Evolutionary conservation across 2,113 vertebrate species (phyloP), one percentile per base, ranked within the genome.

Genomic region (Etheostoma cragini): DNA sequence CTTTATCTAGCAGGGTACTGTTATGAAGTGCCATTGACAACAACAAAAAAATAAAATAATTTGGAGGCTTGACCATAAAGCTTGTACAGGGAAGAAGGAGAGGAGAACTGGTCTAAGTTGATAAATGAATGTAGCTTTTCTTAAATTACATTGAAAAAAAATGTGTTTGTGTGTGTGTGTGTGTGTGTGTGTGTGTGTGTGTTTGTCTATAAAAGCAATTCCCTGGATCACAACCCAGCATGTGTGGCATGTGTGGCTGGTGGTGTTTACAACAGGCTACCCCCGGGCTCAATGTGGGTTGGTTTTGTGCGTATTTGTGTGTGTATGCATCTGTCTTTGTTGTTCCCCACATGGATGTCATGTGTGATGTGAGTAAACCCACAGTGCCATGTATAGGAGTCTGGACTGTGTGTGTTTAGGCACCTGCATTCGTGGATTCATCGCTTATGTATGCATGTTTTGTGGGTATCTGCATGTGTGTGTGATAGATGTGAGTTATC

Each of bases 241-340:
- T 88, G 88, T 84, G 86, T 73, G 76, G 70, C 50, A 15, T 82
- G 58, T 87, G 82, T 78, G 78, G 74, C 65, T 86, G 65, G 17
- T 71, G 70, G 63, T 90, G 85, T 87, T 88, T 85, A 86, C 81
- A 80, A 71, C 57, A 69, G 83, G 73, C 56, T 67, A 22, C 76
- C 80, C 77, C 68, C 50, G 46, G 52, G 61, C 76, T 57, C 64
- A 17, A 7, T 82, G 81, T 83, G 76, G 76, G 78, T 72, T 74
- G 69, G 49, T 53, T 81, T 52, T 75, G 47, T 72, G 67, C 66
- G 61, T 15, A 8, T 64, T 17, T 67, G 38, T 76, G 62, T 65
- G 53, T 67, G 38, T 83, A 6, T 50, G 38, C 63, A 19, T 56
- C 22, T 42, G 35, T 79, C 69, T 80, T 84, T 85, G 78, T 88